A percentile compares a stretch with the other conserved stretches of the same genome.
These are phyloP conservation scores for Accipiter virgatus DNA, from an alignment of 2,113 vertebrate species.

Conservation along the genomic window DNA sequence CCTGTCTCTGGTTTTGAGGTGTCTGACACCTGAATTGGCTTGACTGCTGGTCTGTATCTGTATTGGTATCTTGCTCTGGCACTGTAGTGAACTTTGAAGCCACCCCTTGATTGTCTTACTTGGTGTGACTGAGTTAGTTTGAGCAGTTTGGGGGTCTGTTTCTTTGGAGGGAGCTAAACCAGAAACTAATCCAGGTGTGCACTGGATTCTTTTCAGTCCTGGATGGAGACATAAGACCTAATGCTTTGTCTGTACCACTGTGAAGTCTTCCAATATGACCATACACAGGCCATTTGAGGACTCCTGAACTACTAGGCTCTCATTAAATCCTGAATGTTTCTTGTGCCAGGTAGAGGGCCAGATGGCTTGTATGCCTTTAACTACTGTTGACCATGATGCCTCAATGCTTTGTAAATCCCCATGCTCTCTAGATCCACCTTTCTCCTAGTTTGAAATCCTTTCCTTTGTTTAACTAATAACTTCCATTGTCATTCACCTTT, in stretches of 20 bases:
- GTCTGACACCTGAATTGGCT: not conserved
- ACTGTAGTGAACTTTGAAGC: not conserved
- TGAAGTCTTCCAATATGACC: not conserved
- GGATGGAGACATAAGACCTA: not conserved
- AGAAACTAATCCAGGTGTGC: not conserved
- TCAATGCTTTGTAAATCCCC: not conserved
- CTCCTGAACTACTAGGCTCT: not conserved
- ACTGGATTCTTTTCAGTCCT: not conserved
- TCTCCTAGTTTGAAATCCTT: not conserved
- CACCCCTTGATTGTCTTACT: not conserved
- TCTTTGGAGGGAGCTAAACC: not conserved
- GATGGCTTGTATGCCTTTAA: not conserved
- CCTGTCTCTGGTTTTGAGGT: not conserved
- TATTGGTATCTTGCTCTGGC: not conserved
- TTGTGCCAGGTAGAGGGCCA: not conserved
- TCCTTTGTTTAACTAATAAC: not conserved
- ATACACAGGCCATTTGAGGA: fast-evolving
- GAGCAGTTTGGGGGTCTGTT: not conserved
- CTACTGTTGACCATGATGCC: not conserved
- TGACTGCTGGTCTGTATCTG: not conserved
- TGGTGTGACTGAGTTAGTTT: not conserved
- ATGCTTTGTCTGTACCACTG: not conserved
- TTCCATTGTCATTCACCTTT: not conserved
- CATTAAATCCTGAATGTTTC: not conserved
- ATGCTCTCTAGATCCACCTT: not conserved